These are phyloP conservation scores for Pseudonaja textilis DNA, from an alignment of 2,113 vertebrate genomes.

Conservation along the genomic window DNA sequence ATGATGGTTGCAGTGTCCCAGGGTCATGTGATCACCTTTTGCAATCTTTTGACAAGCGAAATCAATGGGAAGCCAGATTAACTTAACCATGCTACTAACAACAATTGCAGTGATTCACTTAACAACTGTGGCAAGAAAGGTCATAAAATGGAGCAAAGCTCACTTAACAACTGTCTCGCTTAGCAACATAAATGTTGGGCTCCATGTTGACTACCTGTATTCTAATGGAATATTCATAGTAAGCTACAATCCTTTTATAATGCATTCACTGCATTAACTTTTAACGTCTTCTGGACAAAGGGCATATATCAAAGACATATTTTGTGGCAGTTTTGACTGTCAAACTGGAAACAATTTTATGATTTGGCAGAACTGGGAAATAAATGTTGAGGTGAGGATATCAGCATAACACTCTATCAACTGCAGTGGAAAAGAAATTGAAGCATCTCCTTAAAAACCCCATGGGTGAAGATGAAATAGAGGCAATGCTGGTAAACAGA, in stretches of 20 bases:
- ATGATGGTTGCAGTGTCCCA: not conserved
- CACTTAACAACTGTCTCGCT: not conserved
- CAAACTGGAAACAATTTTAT: not conserved
- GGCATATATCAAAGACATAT: rapidly evolving
- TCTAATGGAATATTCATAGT: not conserved
- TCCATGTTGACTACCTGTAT: not conserved
- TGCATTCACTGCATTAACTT: not conserved
- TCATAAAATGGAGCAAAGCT: not conserved
- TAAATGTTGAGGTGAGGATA: conserved; percentile 13
- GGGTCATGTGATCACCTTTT: not conserved
- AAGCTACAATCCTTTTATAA: not conserved
- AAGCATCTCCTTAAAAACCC: not conserved
- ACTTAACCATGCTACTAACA: not conserved
- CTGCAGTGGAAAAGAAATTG: not conserved
- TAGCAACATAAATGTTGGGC: not conserved
- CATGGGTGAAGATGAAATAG: not conserved
- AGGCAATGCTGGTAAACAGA: not conserved
- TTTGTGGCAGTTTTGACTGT: not conserved
- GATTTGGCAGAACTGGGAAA: not conserved
- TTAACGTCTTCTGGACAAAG: not conserved
- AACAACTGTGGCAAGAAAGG: not conserved
- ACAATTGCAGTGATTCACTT: not conserved
- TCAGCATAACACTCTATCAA: not conserved
- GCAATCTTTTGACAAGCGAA: not conserved
- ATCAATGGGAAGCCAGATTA: not conserved